These are phyloP conservation scores for Dromaius novaehollandiae DNA, from an alignment of 2,113 vertebrate genomes.

Conservation along the genomic window DNA sequence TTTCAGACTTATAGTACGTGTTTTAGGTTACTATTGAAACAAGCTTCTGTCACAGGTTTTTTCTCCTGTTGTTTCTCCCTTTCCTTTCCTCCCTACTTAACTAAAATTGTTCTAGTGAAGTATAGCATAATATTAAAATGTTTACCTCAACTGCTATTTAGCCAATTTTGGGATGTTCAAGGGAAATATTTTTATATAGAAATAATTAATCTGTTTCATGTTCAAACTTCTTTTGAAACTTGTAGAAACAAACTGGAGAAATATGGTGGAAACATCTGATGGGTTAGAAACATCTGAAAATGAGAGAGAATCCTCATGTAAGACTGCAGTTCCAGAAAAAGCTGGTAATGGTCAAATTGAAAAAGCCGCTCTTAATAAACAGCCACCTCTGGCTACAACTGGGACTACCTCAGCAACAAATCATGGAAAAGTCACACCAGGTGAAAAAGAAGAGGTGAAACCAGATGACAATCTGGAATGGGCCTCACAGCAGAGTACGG, in stretches of 20 bases:
- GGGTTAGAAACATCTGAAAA: conserved; percentile 86
- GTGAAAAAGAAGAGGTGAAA: conserved; percentile 86
- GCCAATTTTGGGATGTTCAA: neutral
- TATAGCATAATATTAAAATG: neutral
- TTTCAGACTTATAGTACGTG: neutral
- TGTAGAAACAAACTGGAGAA: conserved; percentile 97
- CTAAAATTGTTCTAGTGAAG: neutral
- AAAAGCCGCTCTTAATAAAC: conserved; percentile 58
- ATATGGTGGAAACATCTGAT: conserved; percentile 94
- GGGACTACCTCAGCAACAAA: conserved; percentile 54
- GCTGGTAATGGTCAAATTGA: conserved; percentile 29
- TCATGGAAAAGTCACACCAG: conserved; percentile 59
- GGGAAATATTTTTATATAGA: neutral
- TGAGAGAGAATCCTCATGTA: conserved; percentile 76
- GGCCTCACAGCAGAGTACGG: conserved; percentile 97
- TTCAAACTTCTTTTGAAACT: conserved; percentile 37
- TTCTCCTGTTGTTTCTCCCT: neutral
- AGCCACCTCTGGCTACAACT: neutral
- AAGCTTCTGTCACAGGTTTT: neutral
- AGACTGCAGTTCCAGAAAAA: conserved; percentile 66
- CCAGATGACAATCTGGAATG: conserved; percentile 92
- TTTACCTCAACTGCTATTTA: neutral
- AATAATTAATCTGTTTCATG: neutral
- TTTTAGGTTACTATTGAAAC: neutral
- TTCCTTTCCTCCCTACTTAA: neutral